These are phyloP conservation scores for Platynereis dumerilii DNA, from an alignment of 2,888 invertebrate species.

Conservation along the genomic window DNA sequence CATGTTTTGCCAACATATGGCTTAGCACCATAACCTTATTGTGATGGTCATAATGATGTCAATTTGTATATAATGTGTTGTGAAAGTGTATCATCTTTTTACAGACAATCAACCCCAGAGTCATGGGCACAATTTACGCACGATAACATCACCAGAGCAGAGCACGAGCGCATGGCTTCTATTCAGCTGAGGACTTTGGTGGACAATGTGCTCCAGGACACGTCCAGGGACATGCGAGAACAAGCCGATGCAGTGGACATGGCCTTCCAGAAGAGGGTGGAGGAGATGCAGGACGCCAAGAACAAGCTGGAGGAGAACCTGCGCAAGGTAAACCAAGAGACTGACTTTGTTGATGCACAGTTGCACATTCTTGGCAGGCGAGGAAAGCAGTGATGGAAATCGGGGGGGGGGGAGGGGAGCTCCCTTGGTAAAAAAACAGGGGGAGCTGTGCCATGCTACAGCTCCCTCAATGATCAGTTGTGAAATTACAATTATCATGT, in stretches of 20 bases:
- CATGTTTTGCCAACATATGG: too few species aligned
- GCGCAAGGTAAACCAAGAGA: conserved; percentile 61
- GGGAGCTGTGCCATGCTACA: too few species aligned
- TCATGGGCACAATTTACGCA: conserved; percentile 86
- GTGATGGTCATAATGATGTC: too few species aligned
- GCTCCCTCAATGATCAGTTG: too few species aligned
- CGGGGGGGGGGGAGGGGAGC: too few species aligned
- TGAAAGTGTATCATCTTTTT: conserved; percentile 20
- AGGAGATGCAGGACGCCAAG: conserved; percentile 67
- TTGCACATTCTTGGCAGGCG: too few species aligned
- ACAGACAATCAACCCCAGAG: conserved; percentile 80
- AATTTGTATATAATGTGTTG: too few species aligned
- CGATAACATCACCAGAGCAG: conserved; percentile 78
- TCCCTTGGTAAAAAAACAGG: too few species aligned
- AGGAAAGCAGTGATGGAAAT: too few species aligned
- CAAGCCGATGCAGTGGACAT: conserved; percentile 85
- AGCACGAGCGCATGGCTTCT: conserved; percentile 79
- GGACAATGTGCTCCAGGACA: conserved; percentile 76
- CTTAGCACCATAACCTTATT: too few species aligned
- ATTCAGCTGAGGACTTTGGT: conserved; percentile 74
- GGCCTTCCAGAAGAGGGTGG: conserved; percentile 77
- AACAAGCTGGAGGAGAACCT: conserved; percentile 74
- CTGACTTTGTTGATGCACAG: too few species aligned
- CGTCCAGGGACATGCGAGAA: conserved; percentile 79
- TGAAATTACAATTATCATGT: too few species aligned